Evolutionary conservation across 1,140 invertebrate genomes (phyloP), one percentile per base, ranked within the genome.

Genomic region (Drosophila mauritiana): DNA sequence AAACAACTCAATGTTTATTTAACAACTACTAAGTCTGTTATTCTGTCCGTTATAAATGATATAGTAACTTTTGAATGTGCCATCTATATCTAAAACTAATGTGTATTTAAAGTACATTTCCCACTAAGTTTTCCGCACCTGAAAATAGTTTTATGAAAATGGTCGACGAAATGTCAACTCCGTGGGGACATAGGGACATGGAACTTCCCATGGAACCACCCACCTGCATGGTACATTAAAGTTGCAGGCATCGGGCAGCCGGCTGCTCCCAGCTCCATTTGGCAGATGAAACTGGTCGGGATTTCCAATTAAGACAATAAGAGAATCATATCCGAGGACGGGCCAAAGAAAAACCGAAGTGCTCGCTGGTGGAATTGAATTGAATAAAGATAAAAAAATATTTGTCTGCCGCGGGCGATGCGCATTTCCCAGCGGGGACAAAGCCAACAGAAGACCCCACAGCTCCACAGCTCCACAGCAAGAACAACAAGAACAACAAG

Each of bases 341-440:
- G 39, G 61, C 22, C 37, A 43, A 67, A 46, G 65, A 69, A 70
- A 46, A 69, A 56, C 64, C 39, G 8, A 70, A 69, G 48, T 69
- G 67, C 49, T 39, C 64, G 64, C 67, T 56, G 67, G 49, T 70
- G 67, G 67, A 70, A 70, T 70, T 70, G 67, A 70, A 70, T 70
- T 78, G 80, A 78, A 83, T 83, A 52, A 68, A 45, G 37, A 78
- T 56, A 65, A 53, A 73, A 56, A 74, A 75, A 78, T 85, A 82
- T 85, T 82, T 86, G 69, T 72, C 34, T 63, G 74, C 78, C 84
- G 82, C 63, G 48, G 81, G 81, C 81, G 82, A 59, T 79, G 84
- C 75, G 63, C 58, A 88, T 86, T 88, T 86, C 79, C 82, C 83
- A 86, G 45, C 74, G 84, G 84, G 82, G 56, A 80, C 62, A 78